Evolutionary conservation across 1,140 invertebrate genomes (phyloP).

Genomic region (Conus betulinus): DNA sequence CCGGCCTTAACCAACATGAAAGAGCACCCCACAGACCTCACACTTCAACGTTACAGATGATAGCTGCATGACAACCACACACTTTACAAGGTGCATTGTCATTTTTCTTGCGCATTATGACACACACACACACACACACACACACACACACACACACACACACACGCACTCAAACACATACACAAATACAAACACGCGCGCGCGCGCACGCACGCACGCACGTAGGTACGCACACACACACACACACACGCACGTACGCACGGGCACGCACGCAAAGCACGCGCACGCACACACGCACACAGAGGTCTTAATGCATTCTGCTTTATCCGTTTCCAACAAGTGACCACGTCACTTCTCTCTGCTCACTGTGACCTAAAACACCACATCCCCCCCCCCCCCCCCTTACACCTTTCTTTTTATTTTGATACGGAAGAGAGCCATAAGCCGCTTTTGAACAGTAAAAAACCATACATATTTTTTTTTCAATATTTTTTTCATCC

Average conservation of each 20-base stretch:
- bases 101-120: neutral
- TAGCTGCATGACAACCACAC: no score
- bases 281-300: neutral
- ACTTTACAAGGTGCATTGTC: no score
- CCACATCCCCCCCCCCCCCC: no score
- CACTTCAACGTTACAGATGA: no score
- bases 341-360: no score
- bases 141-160: conserved; percentile 29
- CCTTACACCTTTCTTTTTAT: no score
- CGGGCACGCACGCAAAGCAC: neutral
- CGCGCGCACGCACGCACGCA: neutral
- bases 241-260: neutral
- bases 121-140: conserved; percentile 26
- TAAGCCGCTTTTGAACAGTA: no score
- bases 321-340: neutral
- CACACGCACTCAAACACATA: conserved; percentile 19
- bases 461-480: no score
- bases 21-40: no score
- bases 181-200: neutral
- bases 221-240: neutral
- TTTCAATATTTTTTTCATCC: no score
- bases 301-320: neutral
- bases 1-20: neutral
- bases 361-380: no score
- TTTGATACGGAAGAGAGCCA: no score